Conservation (phyloP, 2,888 invertebrate species). For the Eulithis testata region DNA sequence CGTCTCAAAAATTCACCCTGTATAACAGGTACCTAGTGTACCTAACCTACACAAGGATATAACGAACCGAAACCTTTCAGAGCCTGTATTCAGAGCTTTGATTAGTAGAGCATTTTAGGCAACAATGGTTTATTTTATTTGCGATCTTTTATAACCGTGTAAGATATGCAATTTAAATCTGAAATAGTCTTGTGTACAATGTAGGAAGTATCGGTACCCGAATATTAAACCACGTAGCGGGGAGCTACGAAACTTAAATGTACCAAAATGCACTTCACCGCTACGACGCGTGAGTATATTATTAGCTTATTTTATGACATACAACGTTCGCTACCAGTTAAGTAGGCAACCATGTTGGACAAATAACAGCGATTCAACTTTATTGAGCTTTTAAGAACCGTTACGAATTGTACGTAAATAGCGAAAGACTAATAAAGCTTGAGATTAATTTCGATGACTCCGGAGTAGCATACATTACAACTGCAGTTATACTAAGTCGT, state of each 20-base stretch:
- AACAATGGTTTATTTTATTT: neutral
- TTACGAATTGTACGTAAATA: conserved; percentile 51
- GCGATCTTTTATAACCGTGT: neutral
- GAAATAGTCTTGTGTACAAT: neutral
- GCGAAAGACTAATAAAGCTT: conserved; percentile 55
- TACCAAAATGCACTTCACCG: conserved; percentile 51
- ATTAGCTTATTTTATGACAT: conserved; percentile 48
- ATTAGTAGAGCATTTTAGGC: conserved; percentile 12
- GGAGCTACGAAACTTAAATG: conserved; percentile 58
- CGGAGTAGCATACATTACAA: conserved; percentile 53
- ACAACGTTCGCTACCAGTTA: conserved; percentile 41
- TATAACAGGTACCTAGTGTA: conserved; percentile 2
- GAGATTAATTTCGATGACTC: conserved; percentile 57
- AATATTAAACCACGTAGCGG: conserved; percentile 48
- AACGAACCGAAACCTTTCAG: conserved; percentile 15
- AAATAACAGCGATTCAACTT: conserved; percentile 51
- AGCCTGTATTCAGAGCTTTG: conserved; percentile 16
- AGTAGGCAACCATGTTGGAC: conserved; percentile 42
- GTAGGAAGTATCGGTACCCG: conserved; percentile 30
- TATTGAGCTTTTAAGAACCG: conserved; percentile 58
- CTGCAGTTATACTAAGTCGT: conserved; percentile 67
- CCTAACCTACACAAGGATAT: conserved; percentile 8
- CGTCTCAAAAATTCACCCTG: no score
- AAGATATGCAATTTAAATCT: neutral
- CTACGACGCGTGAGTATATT: conserved; percentile 48